Evolutionary conservation across 92 coral and sea anemone genomes (phyloP).

Genomic region (Porites rus): DNA sequence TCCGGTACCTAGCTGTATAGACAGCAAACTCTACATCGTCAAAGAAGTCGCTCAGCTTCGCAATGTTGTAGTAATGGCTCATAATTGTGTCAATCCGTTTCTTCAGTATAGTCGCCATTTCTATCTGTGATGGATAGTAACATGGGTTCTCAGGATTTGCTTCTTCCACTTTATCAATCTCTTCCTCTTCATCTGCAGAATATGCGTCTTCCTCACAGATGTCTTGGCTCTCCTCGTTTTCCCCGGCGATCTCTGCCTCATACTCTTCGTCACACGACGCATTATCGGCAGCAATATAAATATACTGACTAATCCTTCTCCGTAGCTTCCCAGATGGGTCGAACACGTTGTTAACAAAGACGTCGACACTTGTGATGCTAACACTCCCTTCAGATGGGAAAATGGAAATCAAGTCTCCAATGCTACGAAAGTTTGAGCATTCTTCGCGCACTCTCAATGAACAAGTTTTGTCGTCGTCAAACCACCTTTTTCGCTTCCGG

Average conservation of each 20-base stretch:
- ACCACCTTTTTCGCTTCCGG: conserved; percentile 23
- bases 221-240: conserved; percentile 1
- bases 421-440: background rate
- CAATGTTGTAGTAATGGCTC: conserved; percentile 47
- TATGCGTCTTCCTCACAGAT: conserved; percentile 1
- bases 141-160: conserved; percentile 44
- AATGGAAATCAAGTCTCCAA: background rate
- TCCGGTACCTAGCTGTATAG: conserved; percentile 61
- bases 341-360: background rate
- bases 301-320: background rate
- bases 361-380: background rate
- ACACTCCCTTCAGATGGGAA: conserved; percentile 1
- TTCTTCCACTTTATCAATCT: conserved; percentile 9
- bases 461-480: background rate
- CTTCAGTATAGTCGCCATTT: conserved; percentile 56
- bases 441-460: background rate
- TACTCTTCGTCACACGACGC: background rate
- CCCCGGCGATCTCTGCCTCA: conserved; percentile 2
- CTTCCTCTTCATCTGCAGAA: conserved; percentile 36
- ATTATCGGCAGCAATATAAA: background rate
- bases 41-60: conserved; percentile 34
- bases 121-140: conserved; percentile 62
- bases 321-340: conserved; percentile 38
- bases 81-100: conserved; percentile 56
- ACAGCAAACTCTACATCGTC: conserved; percentile 53